Conservation (phyloP, 2,113 vertebrate species). For the Pteruthius melanotis region DNA sequence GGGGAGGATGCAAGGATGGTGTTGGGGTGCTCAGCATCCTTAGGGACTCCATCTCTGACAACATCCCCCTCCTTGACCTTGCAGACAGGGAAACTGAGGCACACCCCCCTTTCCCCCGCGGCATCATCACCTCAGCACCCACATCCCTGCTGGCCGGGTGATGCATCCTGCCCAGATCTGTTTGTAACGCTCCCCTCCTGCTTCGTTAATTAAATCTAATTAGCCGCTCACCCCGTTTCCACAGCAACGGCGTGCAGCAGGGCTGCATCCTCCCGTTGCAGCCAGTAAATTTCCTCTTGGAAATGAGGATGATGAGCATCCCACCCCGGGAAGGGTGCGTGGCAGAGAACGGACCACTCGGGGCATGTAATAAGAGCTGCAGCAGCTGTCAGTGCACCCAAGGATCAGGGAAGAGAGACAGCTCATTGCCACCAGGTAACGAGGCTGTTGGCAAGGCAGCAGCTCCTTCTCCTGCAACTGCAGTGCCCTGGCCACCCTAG, state of each 20-base stretch:
- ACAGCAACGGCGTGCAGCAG: constrained; percentile 46
- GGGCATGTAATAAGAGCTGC: not conserved
- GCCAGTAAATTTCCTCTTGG: constrained; percentile 31
- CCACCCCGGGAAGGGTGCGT: not conserved
- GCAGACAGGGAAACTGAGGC: not conserved
- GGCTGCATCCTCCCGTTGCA: not conserved
- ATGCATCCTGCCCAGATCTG: not conserved
- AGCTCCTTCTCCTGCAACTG: not conserved
- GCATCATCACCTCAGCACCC: not conserved
- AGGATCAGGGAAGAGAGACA: not conserved
- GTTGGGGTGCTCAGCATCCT: not conserved
- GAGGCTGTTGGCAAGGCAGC: not conserved
- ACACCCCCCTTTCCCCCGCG: fast-evolving
- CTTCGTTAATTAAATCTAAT: constrained; percentile 58
- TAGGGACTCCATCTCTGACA: not conserved
- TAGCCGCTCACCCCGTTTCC: constrained; percentile 39
- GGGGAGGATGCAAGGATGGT: not conserved
- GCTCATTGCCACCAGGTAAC: not conserved
- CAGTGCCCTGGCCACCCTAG: not conserved
- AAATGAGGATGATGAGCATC: not conserved
- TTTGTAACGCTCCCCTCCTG: not conserved
- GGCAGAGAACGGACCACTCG: not conserved
- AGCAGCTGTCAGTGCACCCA: not conserved
- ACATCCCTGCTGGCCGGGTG: not conserved
- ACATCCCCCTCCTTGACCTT: no score